Evolutionary conservation across 2,113 vertebrate genomes (phyloP).

Genomic region (Tragelaphus scriptus): DNA sequence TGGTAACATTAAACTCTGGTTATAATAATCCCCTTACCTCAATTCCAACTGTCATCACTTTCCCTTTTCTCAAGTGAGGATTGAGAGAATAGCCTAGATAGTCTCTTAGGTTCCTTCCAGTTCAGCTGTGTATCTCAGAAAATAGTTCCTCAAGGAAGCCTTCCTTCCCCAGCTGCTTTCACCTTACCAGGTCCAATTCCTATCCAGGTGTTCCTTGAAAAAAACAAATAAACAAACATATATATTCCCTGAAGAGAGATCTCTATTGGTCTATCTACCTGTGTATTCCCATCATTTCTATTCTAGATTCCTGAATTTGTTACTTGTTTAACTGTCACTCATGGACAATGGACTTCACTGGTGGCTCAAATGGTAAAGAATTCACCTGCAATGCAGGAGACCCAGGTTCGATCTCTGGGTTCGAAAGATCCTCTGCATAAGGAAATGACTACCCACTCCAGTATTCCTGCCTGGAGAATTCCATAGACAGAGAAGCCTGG

Average conservation of each 20-base stretch:
- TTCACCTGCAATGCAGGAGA: neutral
- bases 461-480: neutral
- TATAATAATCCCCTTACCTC: neutral
- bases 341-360: neutral
- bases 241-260: neutral
- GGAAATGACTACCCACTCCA: neutral
- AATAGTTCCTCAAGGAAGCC: neutral
- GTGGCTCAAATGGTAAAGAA: neutral
- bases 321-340: neutral
- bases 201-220: neutral
- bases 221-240: neutral
- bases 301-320: neutral
- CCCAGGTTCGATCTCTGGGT: neutral
- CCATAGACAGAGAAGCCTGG: neutral
- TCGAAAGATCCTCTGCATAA: neutral
- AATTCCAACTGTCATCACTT: neutral
- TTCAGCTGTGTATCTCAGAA: neutral
- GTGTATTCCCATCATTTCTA: neutral
- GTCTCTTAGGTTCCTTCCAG: neutral
- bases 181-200: neutral
- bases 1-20: neutral
- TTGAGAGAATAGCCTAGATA: neutral
- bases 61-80: neutral
- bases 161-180: neutral
- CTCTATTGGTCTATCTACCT: neutral